Percentiles rank a stretch among this genome's conserved stretches.
Evolutionary conservation across 2,888 invertebrate genomes (phyloP).

Genomic region (Parnassius mnemosyne): DNA sequence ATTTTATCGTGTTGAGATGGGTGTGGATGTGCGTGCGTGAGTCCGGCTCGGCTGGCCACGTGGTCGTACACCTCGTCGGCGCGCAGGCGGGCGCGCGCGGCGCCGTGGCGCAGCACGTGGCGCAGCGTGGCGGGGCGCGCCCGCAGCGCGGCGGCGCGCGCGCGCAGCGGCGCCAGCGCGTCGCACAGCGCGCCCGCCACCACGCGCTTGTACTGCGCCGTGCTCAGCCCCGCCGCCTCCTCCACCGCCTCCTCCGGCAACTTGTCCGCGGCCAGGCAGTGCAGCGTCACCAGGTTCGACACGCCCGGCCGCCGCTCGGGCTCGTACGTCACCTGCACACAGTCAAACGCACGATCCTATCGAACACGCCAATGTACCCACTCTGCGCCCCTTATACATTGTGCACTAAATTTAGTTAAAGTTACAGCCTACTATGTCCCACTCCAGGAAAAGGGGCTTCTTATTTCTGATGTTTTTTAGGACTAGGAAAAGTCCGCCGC

Average conservation of each 20-base stretch:
- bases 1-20: not conserved
- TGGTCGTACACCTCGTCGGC: conserved; percentile 83
- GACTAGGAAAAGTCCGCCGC: no score
- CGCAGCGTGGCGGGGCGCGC: conserved; percentile 82
- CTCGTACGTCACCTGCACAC: conserved; percentile 86
- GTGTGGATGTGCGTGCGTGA: conserved; percentile 31
- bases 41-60: conserved; percentile 82
- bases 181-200: conserved; percentile 47
- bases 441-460: no score
- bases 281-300: conserved; percentile 92
- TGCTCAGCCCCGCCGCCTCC: conserved; percentile 84
- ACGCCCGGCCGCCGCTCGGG: conserved; percentile 91
- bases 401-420: no score
- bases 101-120: conserved; percentile 83
- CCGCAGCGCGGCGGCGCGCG: conserved; percentile 56
- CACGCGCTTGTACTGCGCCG: conserved; percentile 82
- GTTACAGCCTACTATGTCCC: no score
- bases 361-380: no score
- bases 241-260: conserved; percentile 84
- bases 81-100: conserved; percentile 81
- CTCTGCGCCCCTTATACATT: no score
- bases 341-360: not conserved
- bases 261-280: conserved; percentile 86
- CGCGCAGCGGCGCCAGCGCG: conserved; percentile 44
- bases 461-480: no score